phyloP scores from a whole-genome alignment of 1,140 invertebrate genomes.

The Potamilus streckersoni region DNA sequence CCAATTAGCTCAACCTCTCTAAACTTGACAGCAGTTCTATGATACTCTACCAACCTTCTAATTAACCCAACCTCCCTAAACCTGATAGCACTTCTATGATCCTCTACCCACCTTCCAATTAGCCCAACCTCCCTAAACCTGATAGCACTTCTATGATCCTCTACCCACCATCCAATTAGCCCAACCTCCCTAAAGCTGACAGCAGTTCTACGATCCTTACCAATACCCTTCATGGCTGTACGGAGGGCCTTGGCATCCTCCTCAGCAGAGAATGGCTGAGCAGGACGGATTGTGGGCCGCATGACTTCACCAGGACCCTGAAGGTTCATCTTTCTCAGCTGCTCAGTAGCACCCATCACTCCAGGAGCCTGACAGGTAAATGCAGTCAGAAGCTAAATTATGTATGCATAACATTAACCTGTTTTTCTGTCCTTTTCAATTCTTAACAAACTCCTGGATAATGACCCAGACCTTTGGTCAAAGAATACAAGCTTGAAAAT shows the following conservation, averaged over 20 bases:
- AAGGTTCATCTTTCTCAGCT: conserved; percentile 34
- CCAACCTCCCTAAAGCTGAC: too few species aligned
- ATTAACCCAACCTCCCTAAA: too few species aligned
- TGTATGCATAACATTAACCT: neutral
- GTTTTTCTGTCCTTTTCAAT: too few species aligned
- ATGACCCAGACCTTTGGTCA: neutral
- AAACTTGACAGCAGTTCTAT: too few species aligned
- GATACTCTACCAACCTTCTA: too few species aligned
- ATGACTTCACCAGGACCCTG: conserved; percentile 37
- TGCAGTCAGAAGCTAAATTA: neutral
- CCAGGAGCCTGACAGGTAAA: neutral
- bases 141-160: too few species aligned
- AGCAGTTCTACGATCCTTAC: conserved; percentile 28
- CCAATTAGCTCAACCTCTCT: too few species aligned
- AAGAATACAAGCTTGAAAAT: neutral
- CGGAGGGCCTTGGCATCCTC: conserved; percentile 55
- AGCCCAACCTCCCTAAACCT: too few species aligned
- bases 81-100: too few species aligned
- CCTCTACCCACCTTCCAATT: too few species aligned
- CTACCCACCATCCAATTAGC: too few species aligned
- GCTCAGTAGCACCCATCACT: conserved; percentile 13
- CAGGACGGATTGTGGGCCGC: conserved; percentile 55
- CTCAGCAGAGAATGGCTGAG: conserved; percentile 58
- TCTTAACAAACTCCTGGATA: too few species aligned
- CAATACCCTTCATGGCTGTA: conserved; percentile 63